Percentiles rank a stretch among this genome's conserved stretches.
Conservation (phyloP, 30 jellyfish, hydroid and myxozoan genomes). For the Aurelia sp. region DNA sequence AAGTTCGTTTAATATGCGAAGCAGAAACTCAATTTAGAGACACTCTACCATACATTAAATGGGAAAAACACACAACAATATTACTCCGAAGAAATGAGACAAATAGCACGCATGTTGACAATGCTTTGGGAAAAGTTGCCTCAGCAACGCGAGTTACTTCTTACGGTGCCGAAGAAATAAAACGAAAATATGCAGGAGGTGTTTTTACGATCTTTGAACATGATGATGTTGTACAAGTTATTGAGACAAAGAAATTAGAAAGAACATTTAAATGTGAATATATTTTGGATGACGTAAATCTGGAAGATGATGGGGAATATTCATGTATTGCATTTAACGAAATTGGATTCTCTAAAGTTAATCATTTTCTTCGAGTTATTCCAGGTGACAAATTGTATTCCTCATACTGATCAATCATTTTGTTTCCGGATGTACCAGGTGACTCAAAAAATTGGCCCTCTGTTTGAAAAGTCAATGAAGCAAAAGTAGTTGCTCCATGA, state of each 20-base stretch:
- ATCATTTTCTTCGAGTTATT: conserved; percentile 13
- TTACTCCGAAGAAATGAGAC: not conserved
- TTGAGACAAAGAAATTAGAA: conserved; percentile 24
- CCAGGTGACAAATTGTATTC: conserved; percentile 11
- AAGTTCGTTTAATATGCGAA: conserved; percentile 32
- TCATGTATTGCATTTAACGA: conserved; percentile 55
- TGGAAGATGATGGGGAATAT: conserved; percentile 50
- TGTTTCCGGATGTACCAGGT: not conserved
- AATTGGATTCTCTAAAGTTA: conserved; percentile 50
- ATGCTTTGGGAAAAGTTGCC: not conserved
- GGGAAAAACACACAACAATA: conserved; percentile 17
- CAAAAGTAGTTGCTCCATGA: too few species aligned
- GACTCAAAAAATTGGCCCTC: too few species aligned
- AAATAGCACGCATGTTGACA: not conserved
- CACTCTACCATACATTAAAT: conserved; percentile 35
- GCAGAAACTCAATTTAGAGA: conserved; percentile 20
- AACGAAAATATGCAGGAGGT: not conserved
- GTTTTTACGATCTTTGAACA: conserved; percentile 6
- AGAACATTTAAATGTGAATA: conserved; percentile 35
- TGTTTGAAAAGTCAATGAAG: too few species aligned
- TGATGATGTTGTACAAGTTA: not conserved
- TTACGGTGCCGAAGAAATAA: not conserved
- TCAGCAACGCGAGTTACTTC: not conserved
- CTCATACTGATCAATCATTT: too few species aligned
- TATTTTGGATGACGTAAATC: conserved; percentile 4